Evolutionary conservation across 2,797 vertebrate genomes (phyloP), one percentile per base, ranked within the genome.

Genomic region (Centroberyx gerrardi): DNA sequence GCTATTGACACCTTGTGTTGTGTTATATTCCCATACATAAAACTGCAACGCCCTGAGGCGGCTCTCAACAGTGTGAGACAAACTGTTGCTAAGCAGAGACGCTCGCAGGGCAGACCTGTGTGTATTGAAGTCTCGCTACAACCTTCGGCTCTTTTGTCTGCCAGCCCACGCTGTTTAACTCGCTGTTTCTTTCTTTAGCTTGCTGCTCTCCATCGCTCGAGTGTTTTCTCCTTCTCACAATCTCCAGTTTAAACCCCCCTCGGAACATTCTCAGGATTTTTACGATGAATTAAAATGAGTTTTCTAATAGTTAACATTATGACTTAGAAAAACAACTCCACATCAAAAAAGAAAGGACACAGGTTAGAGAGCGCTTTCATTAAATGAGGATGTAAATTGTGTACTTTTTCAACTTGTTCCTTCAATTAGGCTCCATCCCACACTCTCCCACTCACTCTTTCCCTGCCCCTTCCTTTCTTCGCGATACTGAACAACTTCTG

Each of bases 1-100:
- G 22, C 22, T 22, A 22, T 22, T 22, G 22, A 22, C 22, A 22
- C 0, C 38, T 62, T 38, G 36, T 66, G 29, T 62, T 0, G 14
- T 33, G 48, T 75, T 4, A 40, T 65, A 63, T 62, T 46, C n/a
- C 18, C 42, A 33, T 60, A 27, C 15, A 33, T 44, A 56, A 53
- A 38, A 38, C 52, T n/a, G 22, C 54, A 56, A 17, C 18, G 8
- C 42, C 27, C 72, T 59, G 49, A 66, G 56, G 74, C 66, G 42
- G 69, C 40, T 0, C 59, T 29, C 28, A 6, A 7, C 82, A 63
- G 73, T 7, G 58, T 62, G 69, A 78, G 78, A 65, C 38, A 33
- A 76, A 62, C 61, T 54, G 83, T 44, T 76, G 69, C 71, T 6
- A 38, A 65, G 51, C 51, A 29, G 61, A 82, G 63, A 71, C 13